These are phyloP conservation scores for Aphelenchoides avenae DNA, from an alignment of 1,140 invertebrate genomes.

Conservation along the genomic window DNA sequence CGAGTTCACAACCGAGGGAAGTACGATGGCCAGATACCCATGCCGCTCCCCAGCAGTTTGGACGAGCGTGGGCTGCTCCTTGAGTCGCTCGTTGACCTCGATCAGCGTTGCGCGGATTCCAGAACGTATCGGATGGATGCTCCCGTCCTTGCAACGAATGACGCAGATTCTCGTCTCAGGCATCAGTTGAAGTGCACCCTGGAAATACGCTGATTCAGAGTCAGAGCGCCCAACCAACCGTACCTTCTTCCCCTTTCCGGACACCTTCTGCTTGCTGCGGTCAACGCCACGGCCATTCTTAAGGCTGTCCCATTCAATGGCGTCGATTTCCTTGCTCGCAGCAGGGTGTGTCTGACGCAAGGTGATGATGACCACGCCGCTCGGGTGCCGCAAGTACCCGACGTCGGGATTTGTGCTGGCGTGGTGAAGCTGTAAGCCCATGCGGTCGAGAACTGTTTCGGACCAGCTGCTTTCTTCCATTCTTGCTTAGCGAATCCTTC, in stretches of 20 bases:
- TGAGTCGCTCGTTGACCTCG: conserved; percentile 12
- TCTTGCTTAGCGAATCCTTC: no score
- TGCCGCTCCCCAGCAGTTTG: conserved; percentile 3
- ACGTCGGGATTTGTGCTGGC: no score
- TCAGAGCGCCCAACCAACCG: neutral
- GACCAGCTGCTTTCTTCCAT: no score
- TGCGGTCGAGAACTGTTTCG: no score
- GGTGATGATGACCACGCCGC: no score
- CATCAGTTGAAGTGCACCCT: conserved; percentile 11
- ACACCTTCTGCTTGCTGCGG: conserved; percentile 12
- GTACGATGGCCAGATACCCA: conserved; percentile 17
- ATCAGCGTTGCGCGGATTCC: conserved; percentile 23
- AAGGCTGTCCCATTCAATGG: no score
- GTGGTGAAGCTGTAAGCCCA: no score
- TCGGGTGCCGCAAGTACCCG: no score
- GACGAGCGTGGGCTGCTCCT: conserved; percentile 12
- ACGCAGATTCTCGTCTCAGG: conserved; percentile 18
- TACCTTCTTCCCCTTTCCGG: conserved; percentile 28
- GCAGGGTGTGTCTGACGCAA: no score
- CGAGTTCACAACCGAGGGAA: conserved; percentile 18
- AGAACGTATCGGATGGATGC: conserved; percentile 11
- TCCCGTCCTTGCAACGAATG: conserved; percentile 15
- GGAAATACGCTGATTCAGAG: neutral
- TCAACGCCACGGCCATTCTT: conserved; percentile 9
- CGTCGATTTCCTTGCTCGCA: no score